Evolutionary conservation across 2,888 invertebrate genomes (phyloP).

Genomic region (Meta bourneti): DNA sequence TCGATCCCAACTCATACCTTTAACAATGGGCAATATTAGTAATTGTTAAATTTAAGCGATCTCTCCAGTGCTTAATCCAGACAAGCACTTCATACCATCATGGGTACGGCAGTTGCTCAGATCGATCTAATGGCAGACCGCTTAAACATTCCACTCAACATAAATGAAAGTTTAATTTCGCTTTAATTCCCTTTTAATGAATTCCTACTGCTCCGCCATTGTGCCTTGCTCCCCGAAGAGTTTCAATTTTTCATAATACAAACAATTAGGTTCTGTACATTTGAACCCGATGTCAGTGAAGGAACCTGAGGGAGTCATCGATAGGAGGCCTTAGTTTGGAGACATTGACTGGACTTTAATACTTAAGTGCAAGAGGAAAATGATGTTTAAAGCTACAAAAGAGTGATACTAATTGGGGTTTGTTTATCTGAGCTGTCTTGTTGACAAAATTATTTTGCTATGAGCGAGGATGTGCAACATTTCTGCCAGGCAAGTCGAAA

Average conservation of each 20-base stretch:
- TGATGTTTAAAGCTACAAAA: no score
- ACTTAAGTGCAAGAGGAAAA: no score
- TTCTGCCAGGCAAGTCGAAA: no score
- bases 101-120: background rate
- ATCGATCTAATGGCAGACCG: background rate
- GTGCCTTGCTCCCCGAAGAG: conserved; percentile 7
- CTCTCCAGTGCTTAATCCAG: background rate
- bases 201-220: conserved; percentile 28
- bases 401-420: no score
- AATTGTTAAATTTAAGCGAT: conserved; percentile 49
- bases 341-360: no score
- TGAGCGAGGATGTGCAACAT: no score
- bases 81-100: background rate
- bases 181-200: conserved; percentile 59
- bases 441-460: no score
- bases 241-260: conserved; percentile 9
- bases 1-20: background rate
- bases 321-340: background rate
- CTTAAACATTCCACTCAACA: background rate
- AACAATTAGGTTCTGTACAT: conserved; percentile 13
- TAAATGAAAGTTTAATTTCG: conserved; percentile 35
- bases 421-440: no score
- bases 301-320: background rate
- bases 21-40: conserved; percentile 25
- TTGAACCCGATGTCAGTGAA: background rate